Evolutionary conservation across 2,797 vertebrate species (phyloP).

Genomic region (Cheirogaleus major): DNA sequence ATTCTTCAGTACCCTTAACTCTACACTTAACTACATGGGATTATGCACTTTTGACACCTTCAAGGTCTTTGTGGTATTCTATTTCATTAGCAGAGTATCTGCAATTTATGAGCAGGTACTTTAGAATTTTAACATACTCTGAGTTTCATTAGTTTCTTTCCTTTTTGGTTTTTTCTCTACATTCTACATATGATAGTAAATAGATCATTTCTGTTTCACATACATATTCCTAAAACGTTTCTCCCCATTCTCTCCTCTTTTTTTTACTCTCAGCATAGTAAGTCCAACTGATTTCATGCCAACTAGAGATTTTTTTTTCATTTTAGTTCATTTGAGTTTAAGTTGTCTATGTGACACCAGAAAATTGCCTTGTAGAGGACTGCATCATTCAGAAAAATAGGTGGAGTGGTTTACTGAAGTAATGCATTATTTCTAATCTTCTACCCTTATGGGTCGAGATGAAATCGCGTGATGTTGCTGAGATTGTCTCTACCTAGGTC

Average conservation of each 20-base stretch:
- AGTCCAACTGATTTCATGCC: background rate
- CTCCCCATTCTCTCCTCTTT: background rate
- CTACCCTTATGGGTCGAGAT: slow-evolving; percentile 8
- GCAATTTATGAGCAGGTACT: background rate
- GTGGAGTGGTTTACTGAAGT: background rate
- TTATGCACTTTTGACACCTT: background rate
- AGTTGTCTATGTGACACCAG: background rate
- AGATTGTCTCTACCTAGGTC: slow-evolving; percentile 23
- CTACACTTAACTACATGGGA: background rate
- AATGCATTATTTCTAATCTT: slow-evolving; percentile 46
- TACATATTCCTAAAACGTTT: background rate
- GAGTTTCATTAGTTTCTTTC: background rate
- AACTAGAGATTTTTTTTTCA: background rate
- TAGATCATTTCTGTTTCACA: background rate
- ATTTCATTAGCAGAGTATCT: background rate
- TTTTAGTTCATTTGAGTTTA: background rate
- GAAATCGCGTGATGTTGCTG: slow-evolving; percentile 44
- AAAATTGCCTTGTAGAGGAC: background rate
- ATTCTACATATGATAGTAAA: background rate
- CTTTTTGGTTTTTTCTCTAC: background rate
- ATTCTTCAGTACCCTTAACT: background rate
- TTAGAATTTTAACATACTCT: background rate
- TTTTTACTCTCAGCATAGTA: background rate
- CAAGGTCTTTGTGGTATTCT: background rate
- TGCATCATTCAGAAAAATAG: background rate